Conservation (phyloP, 2,888 invertebrate genomes). For the Mimas tiliae region DNA sequence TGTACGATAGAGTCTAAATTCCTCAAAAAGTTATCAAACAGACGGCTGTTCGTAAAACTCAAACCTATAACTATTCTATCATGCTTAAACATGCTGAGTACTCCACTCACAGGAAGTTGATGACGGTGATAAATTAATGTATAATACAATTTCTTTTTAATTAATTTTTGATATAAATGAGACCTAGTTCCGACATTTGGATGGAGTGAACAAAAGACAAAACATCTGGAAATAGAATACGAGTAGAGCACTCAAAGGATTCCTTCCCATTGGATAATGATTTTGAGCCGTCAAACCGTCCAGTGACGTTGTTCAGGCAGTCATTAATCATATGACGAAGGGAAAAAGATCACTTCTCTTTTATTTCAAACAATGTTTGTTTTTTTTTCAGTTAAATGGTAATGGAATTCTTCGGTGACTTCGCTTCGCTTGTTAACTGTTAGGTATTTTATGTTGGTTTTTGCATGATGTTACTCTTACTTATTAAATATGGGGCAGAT, state of each 20-base stretch:
- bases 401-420: not conserved
- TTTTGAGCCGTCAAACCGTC: conserved; percentile 10
- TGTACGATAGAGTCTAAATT: too few species aligned
- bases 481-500: too few species aligned
- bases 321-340: conserved; percentile 16
- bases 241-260: conserved; percentile 2
- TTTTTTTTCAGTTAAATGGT: not conserved
- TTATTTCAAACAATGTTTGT: not conserved
- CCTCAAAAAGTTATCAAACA: too few species aligned
- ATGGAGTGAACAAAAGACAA: not conserved
- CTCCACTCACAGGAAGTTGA: too few species aligned
- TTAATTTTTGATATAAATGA: not conserved
- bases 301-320: not conserved
- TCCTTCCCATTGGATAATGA: conserved; percentile 4
- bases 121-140: too few species aligned
- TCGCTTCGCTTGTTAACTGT: not conserved
- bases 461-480: too few species aligned
- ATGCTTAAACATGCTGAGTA: too few species aligned
- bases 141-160: too few species aligned
- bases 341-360: conserved; percentile 8
- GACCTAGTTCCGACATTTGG: not conserved
- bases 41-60: too few species aligned
- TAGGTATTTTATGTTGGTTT: not conserved
- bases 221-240: conserved; percentile 2
- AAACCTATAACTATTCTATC: too few species aligned